Evolutionary conservation across 2,113 vertebrate genomes (phyloP), one percentile per base, ranked within the genome.

Genomic region (Hypomesus transpacificus): DNA sequence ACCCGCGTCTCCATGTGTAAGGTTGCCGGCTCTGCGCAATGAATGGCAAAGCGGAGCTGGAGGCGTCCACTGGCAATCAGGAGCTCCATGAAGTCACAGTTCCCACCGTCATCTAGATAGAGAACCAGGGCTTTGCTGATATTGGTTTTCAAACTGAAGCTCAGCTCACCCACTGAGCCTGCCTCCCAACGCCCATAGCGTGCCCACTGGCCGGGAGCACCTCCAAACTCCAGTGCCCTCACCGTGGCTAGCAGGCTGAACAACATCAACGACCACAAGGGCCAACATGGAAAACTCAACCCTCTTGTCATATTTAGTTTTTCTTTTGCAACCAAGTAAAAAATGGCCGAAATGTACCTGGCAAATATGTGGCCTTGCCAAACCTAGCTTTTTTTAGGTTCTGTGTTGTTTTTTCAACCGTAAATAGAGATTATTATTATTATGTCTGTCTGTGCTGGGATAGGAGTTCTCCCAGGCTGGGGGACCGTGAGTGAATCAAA

Each of bases 21-120:
- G 3, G 89, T 90, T 83, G 95, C 95, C 0, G 95, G 95, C 80
- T 96, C 95, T 0, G 94, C 94, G 56, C 96, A 96, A 79, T 95
- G 95, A 59, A 97, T 95, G 79, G 94, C 94, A 53, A 97, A 96
- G 68, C 95, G 94, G 65, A 97, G 84, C 61, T 95, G 91, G 50
- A 96, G 91, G 11, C 92, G 92, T 2, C 95, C 95, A 0, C 90
- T 93, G 7, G 91, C 82, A 3, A 97, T 87, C 77, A 95, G 84
- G 59, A 97, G 91, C 90, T 97, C 95, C 90, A 98, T 51, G 82
- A 98, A 98, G 91, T 97, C 96, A 4, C 96, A 98, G 90, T 96
- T 94, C 53, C 96, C 96, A 0, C 95, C 96, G 16, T 98, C 96
- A 1, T 98, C 96, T 80, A 96, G 88, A 88, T 97, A 98, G 53